These are phyloP conservation scores for Cephus cinctus DNA, from an alignment of 1,140 invertebrate species.

Conservation along the genomic window DNA sequence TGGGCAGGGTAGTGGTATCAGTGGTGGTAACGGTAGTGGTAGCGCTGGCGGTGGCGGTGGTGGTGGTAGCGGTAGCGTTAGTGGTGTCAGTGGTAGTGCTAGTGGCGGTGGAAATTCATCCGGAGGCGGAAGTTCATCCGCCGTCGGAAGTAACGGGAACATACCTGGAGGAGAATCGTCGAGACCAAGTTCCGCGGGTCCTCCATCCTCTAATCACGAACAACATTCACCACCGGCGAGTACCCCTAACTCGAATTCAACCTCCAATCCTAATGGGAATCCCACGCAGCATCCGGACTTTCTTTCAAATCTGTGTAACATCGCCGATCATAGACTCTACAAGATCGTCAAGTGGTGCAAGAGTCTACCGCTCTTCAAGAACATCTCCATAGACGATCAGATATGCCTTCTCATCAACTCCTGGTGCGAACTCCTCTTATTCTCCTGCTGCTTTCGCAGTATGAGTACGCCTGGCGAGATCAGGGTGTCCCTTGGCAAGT, in stretches of 20 bases:
- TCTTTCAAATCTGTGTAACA: conserved; percentile 85
- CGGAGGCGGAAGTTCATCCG: conserved; percentile 22
- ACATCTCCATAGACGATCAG: conserved; percentile 96
- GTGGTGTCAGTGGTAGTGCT: conserved; percentile 11
- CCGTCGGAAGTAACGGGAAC: conserved; percentile 47
- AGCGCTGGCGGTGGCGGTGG: conserved; percentile 14
- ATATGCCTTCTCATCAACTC: conserved; percentile 95
- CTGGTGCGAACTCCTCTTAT: conserved; percentile 93
- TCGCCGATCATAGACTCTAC: conserved; percentile 93
- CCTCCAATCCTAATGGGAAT: conserved; percentile 60
- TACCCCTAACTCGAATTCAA: conserved; percentile 20
- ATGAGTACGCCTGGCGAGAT: conserved; percentile 86
- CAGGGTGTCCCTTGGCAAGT: conserved; percentile 73
- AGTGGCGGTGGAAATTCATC: conserved; percentile 11
- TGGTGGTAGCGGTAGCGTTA: conserved; percentile 8
- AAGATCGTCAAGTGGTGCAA: conserved; percentile 99
- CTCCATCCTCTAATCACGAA: conserved; percentile 27
- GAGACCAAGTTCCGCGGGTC: conserved; percentile 25
- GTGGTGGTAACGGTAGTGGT: no score
- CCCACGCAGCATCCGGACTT: conserved; percentile 73
- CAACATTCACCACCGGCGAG: conserved; percentile 23
- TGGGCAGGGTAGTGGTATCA: conserved; percentile 19
- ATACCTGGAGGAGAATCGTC: conserved; percentile 21
- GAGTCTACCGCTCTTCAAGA: conserved; percentile 93
- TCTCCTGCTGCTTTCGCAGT: conserved; percentile 90